phyloP scores from a whole-genome alignment of 2,888 invertebrate species.

The Julus scanicus region DNA sequence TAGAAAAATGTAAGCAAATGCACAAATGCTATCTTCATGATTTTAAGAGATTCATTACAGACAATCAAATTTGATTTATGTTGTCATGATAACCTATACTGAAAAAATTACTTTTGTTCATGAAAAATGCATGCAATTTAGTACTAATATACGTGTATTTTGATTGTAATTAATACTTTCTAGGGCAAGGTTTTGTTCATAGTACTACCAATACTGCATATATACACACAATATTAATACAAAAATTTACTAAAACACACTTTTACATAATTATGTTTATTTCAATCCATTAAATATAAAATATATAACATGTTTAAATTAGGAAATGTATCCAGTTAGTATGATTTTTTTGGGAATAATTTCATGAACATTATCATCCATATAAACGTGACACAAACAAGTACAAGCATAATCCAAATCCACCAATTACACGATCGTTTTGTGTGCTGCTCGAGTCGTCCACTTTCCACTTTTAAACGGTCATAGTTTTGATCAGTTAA shows the following conservation, averaged over 20 bases:
- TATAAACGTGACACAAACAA: slow-evolving; percentile 87
- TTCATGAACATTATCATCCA: slow-evolving; percentile 95
- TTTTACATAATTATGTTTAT: not conserved
- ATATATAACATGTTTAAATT: not conserved
- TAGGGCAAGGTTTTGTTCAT: no score
- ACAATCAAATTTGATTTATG: no score
- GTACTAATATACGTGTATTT: no score
- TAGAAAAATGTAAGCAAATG: no score
- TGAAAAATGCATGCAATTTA: no score
- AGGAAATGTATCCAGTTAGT: not conserved
- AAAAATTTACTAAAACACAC: not conserved
- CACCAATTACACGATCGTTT: slow-evolving; percentile 91
- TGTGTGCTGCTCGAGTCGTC: slow-evolving; percentile 84
- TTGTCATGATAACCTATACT: no score
- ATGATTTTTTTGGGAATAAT: slow-evolving; percentile 78
- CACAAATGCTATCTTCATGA: no score
- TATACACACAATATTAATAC: no score
- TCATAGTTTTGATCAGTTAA: slow-evolving; percentile 82
- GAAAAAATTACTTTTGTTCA: no score
- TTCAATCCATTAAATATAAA: not conserved
- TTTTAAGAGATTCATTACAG: no score
- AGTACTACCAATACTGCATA: no score
- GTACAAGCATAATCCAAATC: slow-evolving; percentile 90
- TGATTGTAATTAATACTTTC: no score
- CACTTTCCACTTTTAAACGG: slow-evolving; percentile 82